These are phyloP conservation scores for Willisornis vidua DNA, from an alignment of 2,113 vertebrate genomes.

Conservation along the genomic window DNA sequence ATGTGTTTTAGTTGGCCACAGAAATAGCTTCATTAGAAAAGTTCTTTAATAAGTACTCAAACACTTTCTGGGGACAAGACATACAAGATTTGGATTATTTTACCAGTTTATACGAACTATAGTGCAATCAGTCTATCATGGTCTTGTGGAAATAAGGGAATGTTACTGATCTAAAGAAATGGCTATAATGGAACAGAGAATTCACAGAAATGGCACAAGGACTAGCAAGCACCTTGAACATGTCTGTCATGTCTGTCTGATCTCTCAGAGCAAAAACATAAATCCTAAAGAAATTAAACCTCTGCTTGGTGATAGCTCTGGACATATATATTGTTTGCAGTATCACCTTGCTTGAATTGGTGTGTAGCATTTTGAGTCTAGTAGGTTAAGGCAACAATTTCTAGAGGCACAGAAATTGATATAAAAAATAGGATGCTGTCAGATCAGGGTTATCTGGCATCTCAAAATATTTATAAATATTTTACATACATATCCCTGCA, in stretches of 20 bases:
- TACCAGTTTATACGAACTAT: not conserved
- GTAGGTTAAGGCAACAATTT: not conserved
- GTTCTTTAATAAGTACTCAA: not conserved
- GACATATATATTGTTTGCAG: not conserved
- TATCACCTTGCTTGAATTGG: not conserved
- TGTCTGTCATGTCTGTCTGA: not conserved
- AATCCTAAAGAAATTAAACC: not conserved
- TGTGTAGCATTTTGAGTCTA: not conserved
- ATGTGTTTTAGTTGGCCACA: not conserved
- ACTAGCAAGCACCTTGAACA: not conserved
- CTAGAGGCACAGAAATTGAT: not conserved
- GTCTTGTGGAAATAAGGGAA: not conserved
- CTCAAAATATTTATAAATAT: not conserved
- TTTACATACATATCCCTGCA: not conserved
- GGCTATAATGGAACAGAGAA: not conserved
- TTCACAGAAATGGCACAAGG: not conserved
- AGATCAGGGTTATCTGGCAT: not conserved
- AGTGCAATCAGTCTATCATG: not conserved
- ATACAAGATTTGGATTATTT: not conserved
- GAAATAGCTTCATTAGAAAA: not conserved
- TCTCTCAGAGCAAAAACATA: not conserved
- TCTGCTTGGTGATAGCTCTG: not conserved
- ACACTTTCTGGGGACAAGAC: not conserved
- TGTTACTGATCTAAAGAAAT: not conserved
- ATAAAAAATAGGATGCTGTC: not conserved